These are phyloP conservation scores for Leptinotarsa rubiginosa DNA, from an alignment of 2,888 invertebrate genomes.

Conservation along the genomic window DNA sequence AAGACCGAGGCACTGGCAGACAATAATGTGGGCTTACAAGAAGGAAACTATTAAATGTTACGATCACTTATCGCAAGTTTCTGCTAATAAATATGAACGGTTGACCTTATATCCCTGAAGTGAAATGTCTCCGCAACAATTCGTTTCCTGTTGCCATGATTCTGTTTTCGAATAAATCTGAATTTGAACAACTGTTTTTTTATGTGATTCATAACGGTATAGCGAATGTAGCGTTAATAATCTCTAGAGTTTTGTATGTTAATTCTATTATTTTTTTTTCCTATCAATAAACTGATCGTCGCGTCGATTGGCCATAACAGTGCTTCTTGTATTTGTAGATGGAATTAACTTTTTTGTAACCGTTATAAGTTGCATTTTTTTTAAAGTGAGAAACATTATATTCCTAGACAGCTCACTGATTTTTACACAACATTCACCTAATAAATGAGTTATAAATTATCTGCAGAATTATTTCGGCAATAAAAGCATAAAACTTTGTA, in stretches of 20 bases:
- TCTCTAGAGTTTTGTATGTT: background rate
- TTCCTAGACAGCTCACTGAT: background rate
- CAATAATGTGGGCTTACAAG: slow-evolving; percentile 13
- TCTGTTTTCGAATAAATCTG: slow-evolving; percentile 2
- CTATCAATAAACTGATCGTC: slow-evolving; percentile 9
- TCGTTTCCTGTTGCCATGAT: slow-evolving; percentile 12
- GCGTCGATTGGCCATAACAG: background rate
- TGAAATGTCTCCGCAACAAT: slow-evolving; percentile 18
- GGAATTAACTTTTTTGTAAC: background rate
- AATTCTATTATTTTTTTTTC: background rate
- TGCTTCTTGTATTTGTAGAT: background rate
- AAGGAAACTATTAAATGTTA: slow-evolving; percentile 19
- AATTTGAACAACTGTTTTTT: slow-evolving; percentile 21
- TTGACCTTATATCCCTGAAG: slow-evolving; percentile 18
- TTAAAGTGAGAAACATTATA: background rate
- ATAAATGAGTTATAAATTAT: no score
- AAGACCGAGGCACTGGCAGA: slow-evolving; percentile 8
- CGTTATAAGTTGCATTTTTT: background rate
- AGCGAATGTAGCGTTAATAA: slow-evolving; percentile 8
- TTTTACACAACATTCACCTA: no score
- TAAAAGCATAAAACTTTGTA: no score
- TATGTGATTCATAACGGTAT: slow-evolving; percentile 2
- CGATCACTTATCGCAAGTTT: slow-evolving; percentile 16
- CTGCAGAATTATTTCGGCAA: no score
- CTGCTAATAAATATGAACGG: slow-evolving; percentile 21